Evolutionary conservation across 30 jellyfish, hydroid and myxozoan genomes (phyloP).

Genomic region (Mastigias papua): DNA sequence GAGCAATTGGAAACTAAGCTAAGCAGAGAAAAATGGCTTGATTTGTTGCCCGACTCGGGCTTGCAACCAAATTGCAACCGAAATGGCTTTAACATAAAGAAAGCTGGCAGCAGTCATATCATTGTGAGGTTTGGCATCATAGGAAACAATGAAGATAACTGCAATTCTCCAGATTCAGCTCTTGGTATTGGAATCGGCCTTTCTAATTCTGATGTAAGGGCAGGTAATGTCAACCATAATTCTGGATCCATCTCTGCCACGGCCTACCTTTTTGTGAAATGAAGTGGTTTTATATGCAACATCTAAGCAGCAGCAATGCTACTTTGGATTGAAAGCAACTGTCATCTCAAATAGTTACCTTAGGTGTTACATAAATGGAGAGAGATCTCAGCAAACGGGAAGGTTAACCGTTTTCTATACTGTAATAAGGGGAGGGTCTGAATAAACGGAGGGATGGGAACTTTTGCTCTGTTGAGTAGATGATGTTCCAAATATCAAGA

Average conservation of each 20-base stretch:
- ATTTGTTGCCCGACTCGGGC: background rate
- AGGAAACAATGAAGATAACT: background rate
- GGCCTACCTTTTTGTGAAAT: background rate
- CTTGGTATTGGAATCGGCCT: slow-evolving; percentile 2
- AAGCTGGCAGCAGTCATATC: background rate
- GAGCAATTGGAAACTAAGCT: background rate
- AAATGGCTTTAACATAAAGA: slow-evolving; percentile 12
- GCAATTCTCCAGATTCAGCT: slow-evolving; percentile 3
- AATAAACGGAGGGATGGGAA: too few relatives aligned
- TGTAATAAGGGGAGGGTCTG: too few relatives aligned
- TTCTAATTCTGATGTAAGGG: too few relatives aligned
- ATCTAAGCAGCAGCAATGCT: background rate
- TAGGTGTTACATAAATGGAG: too few relatives aligned
- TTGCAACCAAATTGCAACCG: slow-evolving; percentile 28
- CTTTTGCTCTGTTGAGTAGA: too few relatives aligned
- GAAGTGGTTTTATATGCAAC: background rate
- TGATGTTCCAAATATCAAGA: too few relatives aligned
- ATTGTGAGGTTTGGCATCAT: background rate
- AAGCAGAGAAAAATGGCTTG: background rate
- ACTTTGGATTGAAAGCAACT: background rate
- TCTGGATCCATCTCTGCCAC: background rate
- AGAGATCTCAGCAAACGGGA: too few relatives aligned
- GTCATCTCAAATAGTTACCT: too few relatives aligned
- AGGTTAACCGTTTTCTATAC: too few relatives aligned
- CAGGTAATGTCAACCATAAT: too few relatives aligned